Evolutionary conservation across 2,888 invertebrate genomes (phyloP).

Genomic region (Urechis unicinctus): DNA sequence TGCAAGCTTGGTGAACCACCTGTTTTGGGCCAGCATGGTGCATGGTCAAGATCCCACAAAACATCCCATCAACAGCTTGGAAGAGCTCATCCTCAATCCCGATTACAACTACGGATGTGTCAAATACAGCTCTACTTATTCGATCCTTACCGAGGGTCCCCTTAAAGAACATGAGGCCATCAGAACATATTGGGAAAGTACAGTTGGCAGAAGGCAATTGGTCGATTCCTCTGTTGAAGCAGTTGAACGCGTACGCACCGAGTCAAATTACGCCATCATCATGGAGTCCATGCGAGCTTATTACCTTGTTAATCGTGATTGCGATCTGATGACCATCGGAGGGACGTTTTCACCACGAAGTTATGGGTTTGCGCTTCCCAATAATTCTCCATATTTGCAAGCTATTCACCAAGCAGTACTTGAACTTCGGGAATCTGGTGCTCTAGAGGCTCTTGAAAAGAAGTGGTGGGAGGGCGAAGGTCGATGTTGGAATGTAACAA

Average conservation of each 20-base stretch:
- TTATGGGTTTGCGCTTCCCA: slow-evolving; percentile 17
- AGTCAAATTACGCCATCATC: slow-evolving; percentile 19
- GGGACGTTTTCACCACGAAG: slow-evolving; percentile 9
- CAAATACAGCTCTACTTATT: slow-evolving; percentile 2
- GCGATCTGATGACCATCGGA: slow-evolving; percentile 15
- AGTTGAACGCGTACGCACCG: not conserved
- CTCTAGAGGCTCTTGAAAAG: slow-evolving; percentile 15
- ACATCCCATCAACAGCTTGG: slow-evolving; percentile 4
- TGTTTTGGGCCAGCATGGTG: slow-evolving; percentile 19
- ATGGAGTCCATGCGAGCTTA: slow-evolving; percentile 15
- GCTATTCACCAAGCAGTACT: slow-evolving; percentile 11
- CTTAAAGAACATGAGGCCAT: too few relatives aligned
- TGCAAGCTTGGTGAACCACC: slow-evolving; percentile 14
- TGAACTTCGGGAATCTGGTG: slow-evolving; percentile 17
- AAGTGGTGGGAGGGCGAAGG: slow-evolving; percentile 14
- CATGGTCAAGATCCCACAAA: slow-evolving; percentile 5
- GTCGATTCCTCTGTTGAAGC: not conserved
- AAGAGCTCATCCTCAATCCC: slow-evolving; percentile 7
- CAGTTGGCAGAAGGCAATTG: slow-evolving; percentile 4
- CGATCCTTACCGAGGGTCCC: slow-evolving; percentile 7
- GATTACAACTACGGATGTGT: slow-evolving; percentile 9
- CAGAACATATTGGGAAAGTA: slow-evolving; percentile 5
- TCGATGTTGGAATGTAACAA: slow-evolving; percentile 16
- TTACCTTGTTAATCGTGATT: slow-evolving; percentile 12
- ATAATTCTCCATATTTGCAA: slow-evolving; percentile 8